These are phyloP conservation scores for Ischnus inquisitorius DNA, from an alignment of 2,888 invertebrate species.

Conservation along the genomic window DNA sequence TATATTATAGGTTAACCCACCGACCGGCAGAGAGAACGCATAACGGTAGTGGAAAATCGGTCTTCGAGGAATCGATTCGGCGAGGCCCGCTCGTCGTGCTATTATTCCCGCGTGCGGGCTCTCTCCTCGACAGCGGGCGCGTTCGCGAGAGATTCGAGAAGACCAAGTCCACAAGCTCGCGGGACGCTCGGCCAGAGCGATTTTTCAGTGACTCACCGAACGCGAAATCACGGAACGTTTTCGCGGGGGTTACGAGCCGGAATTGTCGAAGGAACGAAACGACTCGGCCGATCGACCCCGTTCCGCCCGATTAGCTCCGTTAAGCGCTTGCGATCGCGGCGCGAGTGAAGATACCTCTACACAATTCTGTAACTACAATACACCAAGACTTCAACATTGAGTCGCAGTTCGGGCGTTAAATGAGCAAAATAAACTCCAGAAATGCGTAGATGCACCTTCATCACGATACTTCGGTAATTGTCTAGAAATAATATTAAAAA, in stretches of 20 bases:
- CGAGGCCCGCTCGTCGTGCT: conserved; percentile 33
- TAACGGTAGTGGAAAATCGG: conserved; percentile 64
- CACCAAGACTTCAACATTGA: not conserved
- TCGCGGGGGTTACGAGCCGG: conserved; percentile 39
- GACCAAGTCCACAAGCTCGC: conserved; percentile 34
- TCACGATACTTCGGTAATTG: no score
- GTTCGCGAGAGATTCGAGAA: not conserved
- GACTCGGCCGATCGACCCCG: conserved; percentile 60
- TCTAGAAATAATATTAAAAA: no score
- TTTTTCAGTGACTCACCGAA: not conserved
- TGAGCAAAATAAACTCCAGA: conserved; percentile 4
- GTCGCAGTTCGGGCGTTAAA: not conserved
- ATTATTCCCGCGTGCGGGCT: conserved; percentile 32
- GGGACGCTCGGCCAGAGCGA: not conserved
- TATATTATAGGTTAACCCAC: conserved; percentile 33
- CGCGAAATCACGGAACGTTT: conserved; percentile 22
- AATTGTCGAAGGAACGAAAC: conserved; percentile 64
- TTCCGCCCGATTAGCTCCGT: conserved; percentile 63
- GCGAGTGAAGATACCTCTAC: conserved; percentile 46
- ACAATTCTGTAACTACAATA: conserved; percentile 30
- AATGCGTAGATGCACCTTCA: not conserved
- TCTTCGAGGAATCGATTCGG: conserved; percentile 63
- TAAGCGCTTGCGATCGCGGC: conserved; percentile 55
- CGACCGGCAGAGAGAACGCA: conserved; percentile 10
- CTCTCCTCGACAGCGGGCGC: conserved; percentile 18